Conservation (phyloP, 2,797 vertebrate species). For the Phyllotis vaccarum region DNA sequence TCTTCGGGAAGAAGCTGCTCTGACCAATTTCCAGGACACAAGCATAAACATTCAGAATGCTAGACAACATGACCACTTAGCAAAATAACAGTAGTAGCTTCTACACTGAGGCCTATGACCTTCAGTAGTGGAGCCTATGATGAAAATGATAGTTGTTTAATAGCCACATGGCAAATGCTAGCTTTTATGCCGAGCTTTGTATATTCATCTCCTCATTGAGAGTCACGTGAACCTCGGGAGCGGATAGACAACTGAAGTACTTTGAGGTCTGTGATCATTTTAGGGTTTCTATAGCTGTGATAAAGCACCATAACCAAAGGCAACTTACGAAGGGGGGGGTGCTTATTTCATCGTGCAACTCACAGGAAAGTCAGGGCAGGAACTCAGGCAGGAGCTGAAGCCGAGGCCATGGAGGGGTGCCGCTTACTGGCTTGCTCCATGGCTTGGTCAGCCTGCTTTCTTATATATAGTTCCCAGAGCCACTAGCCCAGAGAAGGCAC, state of each 20-base stretch:
- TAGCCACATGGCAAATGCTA: not conserved
- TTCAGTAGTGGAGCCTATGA: no score
- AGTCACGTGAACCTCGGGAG: accelerated
- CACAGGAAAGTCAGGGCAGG: not conserved
- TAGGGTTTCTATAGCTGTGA: not conserved
- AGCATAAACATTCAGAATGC: not conserved
- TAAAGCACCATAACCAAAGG: not conserved
- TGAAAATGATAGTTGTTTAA: not conserved
- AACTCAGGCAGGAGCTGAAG: not conserved
- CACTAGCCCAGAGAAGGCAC: not conserved
- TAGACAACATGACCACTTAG: not conserved
- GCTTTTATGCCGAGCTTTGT: not conserved
- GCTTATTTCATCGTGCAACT: not conserved
- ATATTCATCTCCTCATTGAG: not conserved
- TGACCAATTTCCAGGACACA: not conserved
- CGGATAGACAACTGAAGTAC: not conserved
- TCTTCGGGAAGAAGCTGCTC: not conserved
- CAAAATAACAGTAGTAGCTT: not conserved
- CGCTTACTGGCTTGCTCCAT: not conserved
- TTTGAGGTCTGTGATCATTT: not conserved
- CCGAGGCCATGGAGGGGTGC: not conserved
- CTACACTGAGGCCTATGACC: not conserved
- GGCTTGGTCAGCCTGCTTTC: not conserved
- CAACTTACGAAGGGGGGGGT: not conserved
- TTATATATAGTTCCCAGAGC: not conserved